Conservation (phyloP, 2,888 invertebrate genomes). For the Sussaba pulchella region DNA sequence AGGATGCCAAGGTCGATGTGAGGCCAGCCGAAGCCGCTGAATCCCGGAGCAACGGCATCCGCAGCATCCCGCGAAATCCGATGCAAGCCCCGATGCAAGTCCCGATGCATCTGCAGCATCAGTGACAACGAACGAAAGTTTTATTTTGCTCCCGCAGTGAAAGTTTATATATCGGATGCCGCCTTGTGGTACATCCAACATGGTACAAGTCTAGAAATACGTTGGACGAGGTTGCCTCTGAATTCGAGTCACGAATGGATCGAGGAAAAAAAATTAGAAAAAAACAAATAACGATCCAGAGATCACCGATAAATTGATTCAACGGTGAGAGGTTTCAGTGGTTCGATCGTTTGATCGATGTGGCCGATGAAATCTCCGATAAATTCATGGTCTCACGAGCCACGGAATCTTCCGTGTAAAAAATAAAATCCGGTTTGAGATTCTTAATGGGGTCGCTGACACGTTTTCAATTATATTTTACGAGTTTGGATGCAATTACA, state of each 20-base stretch:
- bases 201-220: constrained; percentile 7
- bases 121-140: constrained; percentile 66
- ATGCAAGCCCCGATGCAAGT: constrained; percentile 38
- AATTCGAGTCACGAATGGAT: constrained; percentile 48
- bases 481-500: constrained; percentile 24
- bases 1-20: constrained; percentile 59
- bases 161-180: constrained; percentile 66
- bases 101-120: constrained; percentile 42
- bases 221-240: constrained; percentile 23
- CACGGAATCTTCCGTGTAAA: background rate
- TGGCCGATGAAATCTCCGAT: constrained; percentile 36
- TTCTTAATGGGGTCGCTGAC: constrained; percentile 17
- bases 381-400: background rate
- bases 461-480: constrained; percentile 11
- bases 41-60: background rate
- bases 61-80: constrained; percentile 43
- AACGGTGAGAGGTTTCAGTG: constrained; percentile 18
- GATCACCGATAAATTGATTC: constrained; percentile 48
- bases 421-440: background rate
- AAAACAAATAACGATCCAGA: constrained; percentile 21
- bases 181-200: background rate
- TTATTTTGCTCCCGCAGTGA: constrained; percentile 64
- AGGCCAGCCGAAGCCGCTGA: constrained; percentile 8
- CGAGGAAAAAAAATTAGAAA: constrained; percentile 1
- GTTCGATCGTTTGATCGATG: constrained; percentile 39